Evolutionary conservation across 2,113 vertebrate species (phyloP).

Genomic region (Spheniscus mendiculus): DNA sequence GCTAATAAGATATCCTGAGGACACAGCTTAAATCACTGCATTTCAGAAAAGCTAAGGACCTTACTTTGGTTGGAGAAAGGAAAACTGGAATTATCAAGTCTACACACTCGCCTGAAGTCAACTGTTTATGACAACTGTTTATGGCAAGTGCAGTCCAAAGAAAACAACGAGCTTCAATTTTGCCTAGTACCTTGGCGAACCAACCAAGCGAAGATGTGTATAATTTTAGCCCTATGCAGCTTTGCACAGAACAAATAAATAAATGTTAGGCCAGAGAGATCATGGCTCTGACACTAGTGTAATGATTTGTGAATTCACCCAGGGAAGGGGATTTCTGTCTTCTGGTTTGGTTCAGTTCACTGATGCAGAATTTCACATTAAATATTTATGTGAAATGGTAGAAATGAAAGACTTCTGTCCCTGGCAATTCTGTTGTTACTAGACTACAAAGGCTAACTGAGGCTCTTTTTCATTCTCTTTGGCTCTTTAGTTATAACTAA

Average conservation of each 20-base stretch:
- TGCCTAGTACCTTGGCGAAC: not conserved
- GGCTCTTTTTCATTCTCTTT: not conserved
- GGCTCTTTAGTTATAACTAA: not conserved
- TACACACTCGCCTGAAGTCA: not conserved
- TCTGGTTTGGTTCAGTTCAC: not conserved
- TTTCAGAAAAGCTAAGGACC: not conserved
- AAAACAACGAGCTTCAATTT: not conserved
- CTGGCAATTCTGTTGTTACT: not conserved
- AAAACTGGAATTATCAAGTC: not conserved
- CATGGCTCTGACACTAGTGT: not conserved
- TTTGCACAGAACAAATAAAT: not conserved
- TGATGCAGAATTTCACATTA: not conserved
- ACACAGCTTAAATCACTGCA: not conserved
- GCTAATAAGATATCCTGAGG: not conserved
- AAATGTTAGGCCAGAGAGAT: not conserved
- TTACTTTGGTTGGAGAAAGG: not conserved
- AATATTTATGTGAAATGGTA: not conserved
- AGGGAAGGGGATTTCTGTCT: not conserved
- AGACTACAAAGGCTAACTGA: not conserved
- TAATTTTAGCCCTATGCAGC: not conserved
- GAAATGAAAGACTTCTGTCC: not conserved
- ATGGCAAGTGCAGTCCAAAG: not conserved
- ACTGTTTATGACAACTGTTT: not conserved
- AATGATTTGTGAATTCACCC: not conserved
- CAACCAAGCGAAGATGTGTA: not conserved